Evolutionary conservation across 2,888 invertebrate genomes (phyloP).

Genomic region (Synanthedon tipuliformis): DNA sequence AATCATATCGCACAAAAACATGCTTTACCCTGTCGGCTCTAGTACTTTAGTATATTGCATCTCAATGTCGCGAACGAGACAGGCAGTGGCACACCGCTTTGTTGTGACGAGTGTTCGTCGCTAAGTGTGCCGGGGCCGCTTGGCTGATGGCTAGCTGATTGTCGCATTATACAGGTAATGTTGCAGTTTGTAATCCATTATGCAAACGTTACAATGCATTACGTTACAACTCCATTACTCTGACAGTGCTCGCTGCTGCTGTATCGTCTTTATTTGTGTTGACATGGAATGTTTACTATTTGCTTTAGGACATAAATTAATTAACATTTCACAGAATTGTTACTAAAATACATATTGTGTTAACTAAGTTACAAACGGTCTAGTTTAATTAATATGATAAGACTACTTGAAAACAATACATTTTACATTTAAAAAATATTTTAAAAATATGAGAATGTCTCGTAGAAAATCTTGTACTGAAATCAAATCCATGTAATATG

Average conservation of each 20-base stretch:
- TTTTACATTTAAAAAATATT: too few relatives aligned
- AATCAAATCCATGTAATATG: too few relatives aligned
- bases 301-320: not conserved
- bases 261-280: not conserved
- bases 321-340: not conserved
- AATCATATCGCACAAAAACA: not conserved
- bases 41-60: too few relatives aligned
- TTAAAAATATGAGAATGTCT: too few relatives aligned
- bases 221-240: not conserved
- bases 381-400: too few relatives aligned
- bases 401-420: too few relatives aligned
- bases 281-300: not conserved
- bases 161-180: not conserved
- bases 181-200: not conserved
- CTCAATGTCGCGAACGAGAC: too few relatives aligned
- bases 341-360: too few relatives aligned
- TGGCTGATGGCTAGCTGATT: not conserved
- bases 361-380: too few relatives aligned
- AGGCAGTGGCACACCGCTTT: too few relatives aligned
- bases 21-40: not conserved
- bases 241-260: not conserved
- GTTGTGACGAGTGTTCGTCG: not conserved
- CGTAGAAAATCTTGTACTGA: too few relatives aligned
- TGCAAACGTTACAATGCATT: not conserved
- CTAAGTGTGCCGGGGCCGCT: not conserved